Conservation (phyloP, 1,140 invertebrate genomes). For the Atta colombica region DNA sequence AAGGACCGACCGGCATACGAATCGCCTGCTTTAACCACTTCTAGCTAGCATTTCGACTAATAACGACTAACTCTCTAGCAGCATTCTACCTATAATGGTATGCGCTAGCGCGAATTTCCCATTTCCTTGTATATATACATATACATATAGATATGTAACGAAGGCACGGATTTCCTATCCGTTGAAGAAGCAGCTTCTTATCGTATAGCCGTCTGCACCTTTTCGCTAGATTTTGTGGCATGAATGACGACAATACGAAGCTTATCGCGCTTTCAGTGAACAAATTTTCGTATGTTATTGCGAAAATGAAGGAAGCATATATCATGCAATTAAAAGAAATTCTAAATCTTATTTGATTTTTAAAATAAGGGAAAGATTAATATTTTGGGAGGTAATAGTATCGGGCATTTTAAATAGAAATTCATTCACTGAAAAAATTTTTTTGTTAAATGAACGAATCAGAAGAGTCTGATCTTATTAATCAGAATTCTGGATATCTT, state of each 20-base stretch:
- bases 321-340: neutral
- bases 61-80: conserved; percentile 73
- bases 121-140: conserved; percentile 59
- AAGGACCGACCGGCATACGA: conserved; percentile 85
- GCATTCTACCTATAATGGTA: conserved; percentile 66
- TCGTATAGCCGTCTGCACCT: conserved; percentile 56
- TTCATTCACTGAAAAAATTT: too few species aligned
- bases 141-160: conserved; percentile 54
- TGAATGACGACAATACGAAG: conserved; percentile 50
- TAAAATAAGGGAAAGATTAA: neutral
- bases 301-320: neutral
- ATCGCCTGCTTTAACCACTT: conserved; percentile 83
- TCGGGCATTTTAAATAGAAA: too few species aligned
- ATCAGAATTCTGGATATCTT: too few species aligned
- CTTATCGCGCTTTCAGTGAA: conserved; percentile 36
- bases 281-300: conserved; percentile 46
- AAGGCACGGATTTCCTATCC: conserved; percentile 60
- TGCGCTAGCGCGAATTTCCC: conserved; percentile 66
- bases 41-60: conserved; percentile 80
- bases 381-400: too few species aligned
- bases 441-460: too few species aligned
- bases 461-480: too few species aligned
- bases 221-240: conserved; percentile 41
- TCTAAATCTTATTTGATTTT: neutral
- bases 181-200: conserved; percentile 58